Base-by-base conservation (phyloP, 2,113 vertebrate species). In the Takifugu bimaculatus region DNA sequence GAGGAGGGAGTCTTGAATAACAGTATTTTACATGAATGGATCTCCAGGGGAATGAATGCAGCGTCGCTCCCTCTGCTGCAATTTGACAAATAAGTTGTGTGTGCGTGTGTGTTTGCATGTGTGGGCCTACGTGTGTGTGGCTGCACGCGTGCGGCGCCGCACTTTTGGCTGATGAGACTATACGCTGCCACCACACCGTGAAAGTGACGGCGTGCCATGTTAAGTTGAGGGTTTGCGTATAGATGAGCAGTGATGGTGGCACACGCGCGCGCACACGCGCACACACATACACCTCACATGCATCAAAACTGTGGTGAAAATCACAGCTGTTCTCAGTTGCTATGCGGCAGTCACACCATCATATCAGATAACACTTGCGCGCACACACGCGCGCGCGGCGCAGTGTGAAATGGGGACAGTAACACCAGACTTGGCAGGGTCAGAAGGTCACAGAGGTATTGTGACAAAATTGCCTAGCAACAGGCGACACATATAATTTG, bases 1-100 rank as follows among this genome's bases (percentile, higher is more conserved):
- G 63, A 68, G 77, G 70, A 77, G 82, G 76, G 75, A 60, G 81
- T 58, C 70, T 82, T 81, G 81, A 81, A 83, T 88, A 81, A 85
- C 81, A 72, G 72, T 78, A 70, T 82, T 87, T 87, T 85, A 83
- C 70, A 88, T 88, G 86, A 88, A 88, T 87, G 86, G 72, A 86
- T 86, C 83, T 79, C 78, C 62, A 83, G 83, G 80, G 84, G 84
- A 81, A 48, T n/a, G 45, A 48, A 14, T 48, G 45, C 45, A n/a
- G 13, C 47, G 25, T 59, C 47, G 59, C 68, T 79, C 70, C 54
- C 70, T 78, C 60, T 10, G 58, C 63, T 78, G 62, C 15, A 26
- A 75, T 81, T 79, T 75, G 68, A 84, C 72, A 75, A 81, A 74
- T 68, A 64, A 60, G 57, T 62, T 54, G 69, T 51, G 59, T 32